Conservation (phyloP, 2,113 vertebrate species). For the Gobio gobio region DNA sequence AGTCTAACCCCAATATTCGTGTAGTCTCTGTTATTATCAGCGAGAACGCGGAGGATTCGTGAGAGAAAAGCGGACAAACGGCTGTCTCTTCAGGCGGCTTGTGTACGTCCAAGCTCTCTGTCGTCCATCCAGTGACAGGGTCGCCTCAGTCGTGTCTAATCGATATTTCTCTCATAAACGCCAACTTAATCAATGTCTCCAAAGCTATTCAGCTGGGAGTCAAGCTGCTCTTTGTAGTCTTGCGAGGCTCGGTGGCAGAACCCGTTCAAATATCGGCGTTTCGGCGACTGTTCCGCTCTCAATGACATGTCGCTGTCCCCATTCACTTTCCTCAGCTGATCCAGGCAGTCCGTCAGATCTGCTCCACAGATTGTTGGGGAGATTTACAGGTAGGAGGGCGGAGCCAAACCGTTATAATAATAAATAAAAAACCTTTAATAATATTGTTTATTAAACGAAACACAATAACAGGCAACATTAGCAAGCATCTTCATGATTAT, state of each 20-base stretch:
- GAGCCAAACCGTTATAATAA: conserved; percentile 72
- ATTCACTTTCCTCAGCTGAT: conserved; percentile 64
- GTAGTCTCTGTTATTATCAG: conserved; percentile 37
- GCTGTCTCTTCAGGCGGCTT: conserved; percentile 46
- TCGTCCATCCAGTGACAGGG: conserved; percentile 69
- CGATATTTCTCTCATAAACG: conserved; percentile 65
- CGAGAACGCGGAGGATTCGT: conserved; percentile 31
- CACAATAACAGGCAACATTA: background rate
- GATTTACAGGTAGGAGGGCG: conserved; percentile 80
- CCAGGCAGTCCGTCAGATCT: conserved; percentile 72
- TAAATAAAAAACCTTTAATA: conserved; percentile 60
- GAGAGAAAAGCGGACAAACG: conserved; percentile 29
- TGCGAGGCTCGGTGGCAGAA: conserved; percentile 38
- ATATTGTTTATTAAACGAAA: background rate
- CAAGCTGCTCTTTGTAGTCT: conserved; percentile 10
- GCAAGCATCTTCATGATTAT: background rate
- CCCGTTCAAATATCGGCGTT: conserved; percentile 53
- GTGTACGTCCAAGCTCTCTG: conserved; percentile 60
- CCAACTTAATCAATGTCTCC: conserved; percentile 49
- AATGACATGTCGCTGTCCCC: conserved; percentile 63
- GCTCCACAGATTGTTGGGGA: conserved; percentile 65
- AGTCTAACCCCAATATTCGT: conserved; percentile 61
- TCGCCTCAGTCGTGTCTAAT: conserved; percentile 56
- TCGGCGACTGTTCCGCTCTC: conserved; percentile 59
- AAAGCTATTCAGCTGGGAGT: conserved; percentile 37